Evolutionary conservation across 2,888 invertebrate genomes (phyloP).

Genomic region (Morpho deidamia): DNA sequence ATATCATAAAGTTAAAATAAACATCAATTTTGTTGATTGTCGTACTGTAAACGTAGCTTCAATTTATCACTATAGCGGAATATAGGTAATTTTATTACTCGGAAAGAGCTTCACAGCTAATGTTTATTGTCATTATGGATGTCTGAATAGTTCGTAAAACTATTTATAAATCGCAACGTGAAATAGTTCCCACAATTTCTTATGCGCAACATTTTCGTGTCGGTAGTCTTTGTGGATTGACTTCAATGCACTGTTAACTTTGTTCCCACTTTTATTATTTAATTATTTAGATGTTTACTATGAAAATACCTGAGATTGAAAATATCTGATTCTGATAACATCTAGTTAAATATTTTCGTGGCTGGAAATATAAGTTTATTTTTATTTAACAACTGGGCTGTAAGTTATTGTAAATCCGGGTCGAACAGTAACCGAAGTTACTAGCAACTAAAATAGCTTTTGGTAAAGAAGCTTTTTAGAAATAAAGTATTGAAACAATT

Average conservation of each 20-base stretch:
- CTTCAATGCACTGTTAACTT: conserved; percentile 22
- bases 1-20: too few species aligned
- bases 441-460: too few species aligned
- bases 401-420: too few species aligned
- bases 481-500: too few species aligned
- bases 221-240: conserved; percentile 23
- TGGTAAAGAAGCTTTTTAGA: too few species aligned
- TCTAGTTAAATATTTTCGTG: conserved; percentile 4
- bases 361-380: not conserved
- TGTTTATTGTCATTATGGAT: conserved; percentile 21
- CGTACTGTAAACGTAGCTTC: conserved; percentile 1
- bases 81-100: conserved; percentile 23
- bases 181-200: conserved; percentile 24
- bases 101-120: conserved; percentile 13
- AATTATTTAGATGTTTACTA: conserved; percentile 12
- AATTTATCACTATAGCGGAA: conserved; percentile 13
- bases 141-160: conserved; percentile 16
- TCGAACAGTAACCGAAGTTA: too few species aligned
- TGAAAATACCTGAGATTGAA: conserved; percentile 8
- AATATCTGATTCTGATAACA: conserved; percentile 7
- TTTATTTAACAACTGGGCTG: not conserved
- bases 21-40: not conserved
- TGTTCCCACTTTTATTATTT: conserved; percentile 21
- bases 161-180: conserved; percentile 23
- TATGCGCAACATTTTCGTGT: conserved; percentile 18